phyloP scores from a whole-genome alignment of 2,888 invertebrate species.

The Aquatica leii region DNA sequence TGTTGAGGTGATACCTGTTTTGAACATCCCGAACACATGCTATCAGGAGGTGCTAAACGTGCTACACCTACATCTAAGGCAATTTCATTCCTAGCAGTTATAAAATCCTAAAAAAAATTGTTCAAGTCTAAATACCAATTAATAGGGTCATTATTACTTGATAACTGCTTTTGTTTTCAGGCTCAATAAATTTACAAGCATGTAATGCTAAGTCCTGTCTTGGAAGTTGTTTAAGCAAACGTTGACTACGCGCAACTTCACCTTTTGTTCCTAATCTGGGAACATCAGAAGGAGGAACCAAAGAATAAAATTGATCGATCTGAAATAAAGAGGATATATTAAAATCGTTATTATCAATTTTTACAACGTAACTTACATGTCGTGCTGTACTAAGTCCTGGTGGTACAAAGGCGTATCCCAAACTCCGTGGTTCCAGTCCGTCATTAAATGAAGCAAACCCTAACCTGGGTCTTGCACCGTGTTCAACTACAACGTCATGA shows the following conservation, averaged over 20 bases:
- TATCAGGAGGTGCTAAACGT: conserved; percentile 51
- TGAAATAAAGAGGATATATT: conserved; percentile 58
- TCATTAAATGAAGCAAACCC: conserved; percentile 65
- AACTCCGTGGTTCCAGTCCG: conserved; percentile 65
- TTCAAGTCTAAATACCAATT: background rate
- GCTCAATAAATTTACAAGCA: conserved; percentile 87
- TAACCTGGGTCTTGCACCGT: conserved; percentile 57
- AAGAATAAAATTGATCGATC: conserved; percentile 93
- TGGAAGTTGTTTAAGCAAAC: conserved; percentile 89
- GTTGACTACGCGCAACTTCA: conserved; percentile 80
- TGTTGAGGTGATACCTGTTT: conserved; percentile 81
- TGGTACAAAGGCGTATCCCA: conserved; percentile 60
- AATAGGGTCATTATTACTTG: conserved; percentile 55
- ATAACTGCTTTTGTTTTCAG: conserved; percentile 80
- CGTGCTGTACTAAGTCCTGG: conserved; percentile 56
- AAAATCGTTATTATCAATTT: too few relatives aligned
- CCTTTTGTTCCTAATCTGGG: conserved; percentile 73
- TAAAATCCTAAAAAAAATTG: conserved; percentile 76
- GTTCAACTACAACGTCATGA: conserved; percentile 75
- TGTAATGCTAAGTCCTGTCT: conserved; percentile 91
- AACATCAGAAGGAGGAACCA: conserved; percentile 81
- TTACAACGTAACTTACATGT: conserved; percentile 56
- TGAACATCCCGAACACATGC: conserved; percentile 81
- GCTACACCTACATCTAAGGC: conserved; percentile 89
- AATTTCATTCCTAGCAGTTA: conserved; percentile 92